Evolutionary conservation across 2,888 invertebrate genomes (phyloP), one percentile per base, ranked within the genome.

Genomic region (Notodonta dromedarius): DNA sequence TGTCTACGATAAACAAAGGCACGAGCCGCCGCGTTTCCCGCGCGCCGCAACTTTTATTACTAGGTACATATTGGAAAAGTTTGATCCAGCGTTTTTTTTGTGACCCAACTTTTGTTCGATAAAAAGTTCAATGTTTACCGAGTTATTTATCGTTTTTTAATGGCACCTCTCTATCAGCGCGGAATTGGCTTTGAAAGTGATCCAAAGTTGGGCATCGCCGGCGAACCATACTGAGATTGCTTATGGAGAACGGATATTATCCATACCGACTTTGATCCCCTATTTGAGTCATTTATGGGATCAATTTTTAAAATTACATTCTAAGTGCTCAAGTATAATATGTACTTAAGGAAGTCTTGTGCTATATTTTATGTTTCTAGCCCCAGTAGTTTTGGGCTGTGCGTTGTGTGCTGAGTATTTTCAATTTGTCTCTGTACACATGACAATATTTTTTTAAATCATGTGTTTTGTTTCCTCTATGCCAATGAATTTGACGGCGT

Each of bases 141-240:
- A 76, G 78, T 80, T 82, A 82, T 82, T 82, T 81, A 81, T 80
- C 73, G 81, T 74, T 82, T 82, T 80, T 76, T 76, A 79, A 80
- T 73, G 74, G 80, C 71, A 66, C 69, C 69, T 64, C 59, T 58
- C 60, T 67, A 65, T 69, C 67, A 69, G 56, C 8, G 39, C 24
- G 48, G 58, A 69, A 73, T 75, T 75, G 67, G 59, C 63, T 58
- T 67, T 62, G 66, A 58, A 73, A 73, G 62, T 71, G 66, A 74
- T 75, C 63, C 64, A 68, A 70, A 67, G 66, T 75, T 46, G 4
- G 13, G 11, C 46, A 46, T 9, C 40, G 9, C 9, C 2, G 44
- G 2, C n/a, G n/a, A 46, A 13, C n/a, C 13, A 46, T n/a, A 46
- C 46, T 46, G 13, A 46, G 46, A 46, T 46, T 46, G 46, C 7